Base-by-base conservation (phyloP, 2,888 invertebrate species). In the Matsumyia berberina region DNA sequence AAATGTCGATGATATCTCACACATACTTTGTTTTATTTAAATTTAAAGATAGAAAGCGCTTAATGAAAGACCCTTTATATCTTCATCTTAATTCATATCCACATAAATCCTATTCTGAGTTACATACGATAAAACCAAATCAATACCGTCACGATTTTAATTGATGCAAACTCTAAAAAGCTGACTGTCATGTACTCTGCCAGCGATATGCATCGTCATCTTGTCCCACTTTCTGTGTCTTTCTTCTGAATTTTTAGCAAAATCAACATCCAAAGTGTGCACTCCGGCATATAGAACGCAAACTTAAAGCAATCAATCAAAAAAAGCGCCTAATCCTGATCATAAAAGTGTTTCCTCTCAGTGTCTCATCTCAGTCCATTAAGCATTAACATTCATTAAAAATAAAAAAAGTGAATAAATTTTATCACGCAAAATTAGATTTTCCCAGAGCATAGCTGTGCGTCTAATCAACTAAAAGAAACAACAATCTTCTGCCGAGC, bases 361-460 rank as follows among this genome's bases (percentile, higher is more conserved):
- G 0, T 24, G 5, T 15, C 17, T n/a, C 5, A 62, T 35, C 33
- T 37, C 37, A 66, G 37, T 37, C 37, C 70, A 49, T 49, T 37
- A 15, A 37, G 12, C 49, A 29, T n/a, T 17, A 7, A 12, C 39
- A 49, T 49, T 58, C 39, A 49, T 72, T 33, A 49, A 70, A 70
- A 49, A 46, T 42, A 57, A 37, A 19, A 12, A 69, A n/a, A 17
- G 11, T n/a, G 15, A 15, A 37, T 37, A 49, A 49, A 35, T 19
- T 12, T 72, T 58, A 58, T 60, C 42, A 72, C 42, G 60, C 39
- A 60, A 66, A 74, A 74, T 66, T 37, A 46, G 64, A 74, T 66
- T 66, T 37, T 57, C 55, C 46, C 46, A 64, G 44, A 64, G 5
- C 29, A 42, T 12, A 24, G 29, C 33, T 24, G 31, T 9, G 11